Percentiles rank a stretch among this genome's conserved stretches.
phyloP scores from a whole-genome alignment of 2,888 invertebrate genomes.

The Rotaria magnacalcarata region DNA sequence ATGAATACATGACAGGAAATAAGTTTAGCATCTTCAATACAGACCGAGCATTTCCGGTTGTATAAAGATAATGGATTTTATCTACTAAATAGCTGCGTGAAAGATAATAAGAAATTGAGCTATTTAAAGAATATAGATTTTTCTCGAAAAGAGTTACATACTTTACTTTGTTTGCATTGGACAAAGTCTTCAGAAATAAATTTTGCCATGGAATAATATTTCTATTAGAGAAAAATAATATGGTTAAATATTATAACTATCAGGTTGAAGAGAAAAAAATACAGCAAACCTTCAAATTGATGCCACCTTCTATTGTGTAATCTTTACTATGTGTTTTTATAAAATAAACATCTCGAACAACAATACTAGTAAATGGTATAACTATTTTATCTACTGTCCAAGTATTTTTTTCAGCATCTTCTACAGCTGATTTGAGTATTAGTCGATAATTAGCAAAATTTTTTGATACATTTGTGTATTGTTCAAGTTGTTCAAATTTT shows the following conservation, averaged over 20 bases:
- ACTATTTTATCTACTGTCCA: background rate
- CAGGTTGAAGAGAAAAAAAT: background rate
- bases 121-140: background rate
- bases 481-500: constrained; percentile 67
- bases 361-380: background rate
- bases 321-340: constrained; percentile 28
- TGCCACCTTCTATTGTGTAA: background rate
- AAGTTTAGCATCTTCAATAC: background rate
- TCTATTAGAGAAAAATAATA: background rate
- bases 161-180: constrained; percentile 32
- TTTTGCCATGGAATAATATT: constrained; percentile 40
- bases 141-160: background rate
- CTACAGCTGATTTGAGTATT: constrained; percentile 75
- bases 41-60: background rate
- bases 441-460: constrained; percentile 82
- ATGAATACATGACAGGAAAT: background rate
- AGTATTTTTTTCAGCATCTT: constrained; percentile 55
- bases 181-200: constrained; percentile 39
- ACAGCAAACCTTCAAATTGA: background rate
- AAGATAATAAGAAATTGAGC: too few relatives aligned
- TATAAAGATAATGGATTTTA: background rate
- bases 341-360: constrained; percentile 3
- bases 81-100: too few relatives aligned
- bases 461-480: constrained; percentile 82
- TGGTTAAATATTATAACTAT: background rate